These are phyloP conservation scores for Pristionchus japonicus DNA, from an alignment of 2,888 invertebrate genomes.

Conservation along the genomic window DNA sequence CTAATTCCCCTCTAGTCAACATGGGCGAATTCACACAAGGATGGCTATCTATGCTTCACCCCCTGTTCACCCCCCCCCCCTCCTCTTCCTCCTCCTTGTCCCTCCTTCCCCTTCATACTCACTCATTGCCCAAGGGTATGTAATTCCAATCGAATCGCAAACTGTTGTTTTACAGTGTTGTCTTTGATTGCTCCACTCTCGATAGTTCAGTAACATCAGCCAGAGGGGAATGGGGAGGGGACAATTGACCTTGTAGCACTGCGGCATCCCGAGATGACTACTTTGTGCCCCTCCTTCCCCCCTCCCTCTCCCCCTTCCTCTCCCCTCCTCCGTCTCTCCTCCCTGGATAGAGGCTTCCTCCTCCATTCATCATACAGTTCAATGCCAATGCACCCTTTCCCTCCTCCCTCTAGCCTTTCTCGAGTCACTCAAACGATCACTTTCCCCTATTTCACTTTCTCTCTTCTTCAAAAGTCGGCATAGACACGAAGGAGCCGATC, in stretches of 20 bases:
- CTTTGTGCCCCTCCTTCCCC: neutral
- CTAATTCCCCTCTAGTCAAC: neutral
- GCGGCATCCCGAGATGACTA: neutral
- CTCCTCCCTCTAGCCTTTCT: neutral
- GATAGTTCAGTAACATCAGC: neutral
- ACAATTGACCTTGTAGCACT: conserved; percentile 8
- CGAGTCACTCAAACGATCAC: conserved; percentile 23
- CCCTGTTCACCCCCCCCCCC: neutral
- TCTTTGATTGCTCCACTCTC: neutral
- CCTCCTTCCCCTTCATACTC: neutral
- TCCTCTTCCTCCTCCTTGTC: neutral
- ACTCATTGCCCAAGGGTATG: neutral
- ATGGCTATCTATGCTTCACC: conserved; percentile 21
- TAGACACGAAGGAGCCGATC: neutral
- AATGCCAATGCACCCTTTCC: neutral
- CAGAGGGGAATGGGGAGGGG: neutral
- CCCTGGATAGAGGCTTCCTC: neutral
- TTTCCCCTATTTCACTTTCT: neutral
- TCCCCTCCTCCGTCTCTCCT: neutral
- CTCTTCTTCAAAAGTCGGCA: neutral
- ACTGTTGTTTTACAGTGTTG: neutral
- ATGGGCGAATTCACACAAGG: neutral
- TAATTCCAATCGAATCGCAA: neutral
- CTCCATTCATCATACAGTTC: conserved; percentile 29
- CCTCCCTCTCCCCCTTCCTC: neutral